phyloP scores from a whole-genome alignment of 2,797 vertebrate genomes.

The Pangasius djambal region DNA sequence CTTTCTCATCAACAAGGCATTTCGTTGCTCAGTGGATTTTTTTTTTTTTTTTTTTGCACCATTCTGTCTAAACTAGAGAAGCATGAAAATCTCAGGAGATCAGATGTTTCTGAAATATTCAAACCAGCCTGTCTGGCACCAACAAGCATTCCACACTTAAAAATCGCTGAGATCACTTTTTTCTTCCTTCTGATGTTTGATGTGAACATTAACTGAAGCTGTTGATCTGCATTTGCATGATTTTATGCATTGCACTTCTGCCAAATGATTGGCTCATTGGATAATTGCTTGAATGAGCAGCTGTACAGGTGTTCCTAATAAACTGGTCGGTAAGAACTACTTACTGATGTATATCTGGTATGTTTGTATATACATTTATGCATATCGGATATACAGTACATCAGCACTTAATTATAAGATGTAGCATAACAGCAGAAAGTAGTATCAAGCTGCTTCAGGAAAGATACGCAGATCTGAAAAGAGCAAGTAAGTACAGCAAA shows the following conservation, averaged over 20 bases:
- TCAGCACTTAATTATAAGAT: background rate
- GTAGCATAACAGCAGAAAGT: background rate
- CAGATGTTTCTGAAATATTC: background rate
- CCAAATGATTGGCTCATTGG: background rate
- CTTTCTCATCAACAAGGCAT: background rate
- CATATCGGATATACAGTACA: background rate
- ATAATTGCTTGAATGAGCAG: slow-evolving; percentile 7
- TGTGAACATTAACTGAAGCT: background rate
- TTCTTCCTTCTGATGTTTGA: slow-evolving; percentile 15
- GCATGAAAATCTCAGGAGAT: background rate
- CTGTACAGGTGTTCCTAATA: slow-evolving; percentile 5
- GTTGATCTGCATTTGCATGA: slow-evolving; percentile 1
- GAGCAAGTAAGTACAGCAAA: background rate
- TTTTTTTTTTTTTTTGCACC: background rate
- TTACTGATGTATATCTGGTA: background rate
- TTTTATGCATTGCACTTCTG: background rate
- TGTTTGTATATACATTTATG: background rate
- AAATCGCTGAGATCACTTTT: background rate
- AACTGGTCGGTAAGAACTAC: background rate
- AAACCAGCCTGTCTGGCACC: slow-evolving; percentile 6
- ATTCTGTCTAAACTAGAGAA: background rate
- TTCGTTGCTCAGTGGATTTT: background rate
- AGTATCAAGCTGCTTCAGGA: background rate
- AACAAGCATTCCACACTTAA: background rate
- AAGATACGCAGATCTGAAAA: background rate